Evolutionary conservation across 2,113 vertebrate genomes (phyloP).

Genomic region (Ptilonorhynchus violaceus): DNA sequence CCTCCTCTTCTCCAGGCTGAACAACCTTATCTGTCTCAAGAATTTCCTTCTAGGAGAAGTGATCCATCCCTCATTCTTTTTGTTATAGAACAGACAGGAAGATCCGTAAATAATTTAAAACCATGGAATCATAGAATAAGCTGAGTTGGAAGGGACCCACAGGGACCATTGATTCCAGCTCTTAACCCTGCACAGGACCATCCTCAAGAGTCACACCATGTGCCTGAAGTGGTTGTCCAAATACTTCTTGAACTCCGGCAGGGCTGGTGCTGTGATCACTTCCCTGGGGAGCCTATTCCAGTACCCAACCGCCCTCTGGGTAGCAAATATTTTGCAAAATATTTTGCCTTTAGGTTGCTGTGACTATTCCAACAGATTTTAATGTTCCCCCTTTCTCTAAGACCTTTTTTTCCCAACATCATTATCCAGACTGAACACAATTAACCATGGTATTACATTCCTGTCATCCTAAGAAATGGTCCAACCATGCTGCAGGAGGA

Average conservation of each 20-base stretch:
- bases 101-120: background rate
- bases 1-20: background rate
- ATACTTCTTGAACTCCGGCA: too few species aligned
- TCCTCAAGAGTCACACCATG: background rate
- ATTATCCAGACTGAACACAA: background rate
- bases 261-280: background rate
- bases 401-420: fast-evolving
- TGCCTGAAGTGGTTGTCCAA: background rate
- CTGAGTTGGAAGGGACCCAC: background rate
- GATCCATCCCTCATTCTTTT: background rate
- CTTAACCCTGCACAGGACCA: background rate
- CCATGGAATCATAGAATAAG: background rate
- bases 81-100: background rate
- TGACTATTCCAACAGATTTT: background rate
- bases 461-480: background rate
- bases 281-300: background rate
- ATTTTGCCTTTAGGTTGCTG: background rate
- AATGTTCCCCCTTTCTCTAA: background rate
- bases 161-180: background rate
- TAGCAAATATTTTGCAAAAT: background rate
- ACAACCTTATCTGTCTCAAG: background rate
- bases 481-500: background rate
- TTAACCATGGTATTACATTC: fast-evolving
- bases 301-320: too few species aligned
- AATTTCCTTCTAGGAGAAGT: background rate